A percentile compares a stretch with the other conserved stretches of the same genome.
Conservation (phyloP, 2,888 invertebrate genomes). For the Salpingus planirostris region DNA sequence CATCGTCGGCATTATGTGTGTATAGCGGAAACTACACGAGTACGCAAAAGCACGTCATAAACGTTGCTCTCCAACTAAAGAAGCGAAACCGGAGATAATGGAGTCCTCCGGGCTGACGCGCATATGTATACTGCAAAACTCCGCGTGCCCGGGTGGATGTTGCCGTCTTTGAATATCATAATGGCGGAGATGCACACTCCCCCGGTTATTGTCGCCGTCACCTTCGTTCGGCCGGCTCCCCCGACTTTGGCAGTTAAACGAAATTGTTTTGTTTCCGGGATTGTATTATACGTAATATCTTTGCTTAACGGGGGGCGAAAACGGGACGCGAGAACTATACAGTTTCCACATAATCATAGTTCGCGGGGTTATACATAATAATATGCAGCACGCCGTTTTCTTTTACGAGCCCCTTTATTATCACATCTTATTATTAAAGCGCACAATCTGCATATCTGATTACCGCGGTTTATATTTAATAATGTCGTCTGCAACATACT, state of each 20-base stretch:
- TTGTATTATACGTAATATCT: background rate
- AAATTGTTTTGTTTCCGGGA: background rate
- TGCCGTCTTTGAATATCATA: background rate
- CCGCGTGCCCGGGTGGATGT: no score
- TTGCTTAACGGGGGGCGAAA: background rate
- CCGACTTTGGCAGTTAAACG: background rate
- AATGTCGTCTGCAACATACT: no score
- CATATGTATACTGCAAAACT: no score
- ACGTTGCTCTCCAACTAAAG: slow-evolving; percentile 10
- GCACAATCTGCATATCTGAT: no score
- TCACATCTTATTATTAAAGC: background rate
- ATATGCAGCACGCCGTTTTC: background rate
- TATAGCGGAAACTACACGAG: slow-evolving; percentile 10
- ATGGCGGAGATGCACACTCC: background rate
- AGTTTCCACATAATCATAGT: no score
- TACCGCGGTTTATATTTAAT: no score
- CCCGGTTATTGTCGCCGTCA: background rate
- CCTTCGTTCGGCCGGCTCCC: background rate
- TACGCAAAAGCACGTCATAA: slow-evolving; percentile 10
- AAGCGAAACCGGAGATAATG: slow-evolving; percentile 6
- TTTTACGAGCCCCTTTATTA: background rate
- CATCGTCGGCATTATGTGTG: no score
- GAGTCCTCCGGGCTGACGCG: slow-evolving; percentile 4
- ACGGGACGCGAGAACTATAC: no score
- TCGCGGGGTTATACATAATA: no score